Evolutionary conservation across 2,113 vertebrate species (phyloP).

Genomic region (Psettodes erumei): DNA sequence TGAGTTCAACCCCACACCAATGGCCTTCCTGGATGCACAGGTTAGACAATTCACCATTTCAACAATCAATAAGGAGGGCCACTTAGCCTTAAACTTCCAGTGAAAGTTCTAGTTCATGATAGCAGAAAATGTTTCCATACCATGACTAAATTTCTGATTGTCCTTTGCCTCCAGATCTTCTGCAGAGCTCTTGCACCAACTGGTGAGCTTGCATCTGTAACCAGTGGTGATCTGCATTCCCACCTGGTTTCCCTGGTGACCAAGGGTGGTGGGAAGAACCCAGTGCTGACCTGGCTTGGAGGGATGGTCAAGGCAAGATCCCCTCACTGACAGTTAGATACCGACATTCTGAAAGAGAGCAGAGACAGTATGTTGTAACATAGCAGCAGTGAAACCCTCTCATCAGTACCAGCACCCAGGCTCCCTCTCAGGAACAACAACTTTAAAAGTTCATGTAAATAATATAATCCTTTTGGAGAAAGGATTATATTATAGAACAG

Average conservation of each 20-base stretch:
- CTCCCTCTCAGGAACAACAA: not conserved
- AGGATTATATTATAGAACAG: not conserved
- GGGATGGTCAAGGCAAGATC: conserved; percentile 70
- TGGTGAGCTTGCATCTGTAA: conserved; percentile 76
- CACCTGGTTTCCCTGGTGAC: conserved; percentile 75
- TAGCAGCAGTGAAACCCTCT: not conserved
- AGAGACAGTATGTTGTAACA: not conserved
- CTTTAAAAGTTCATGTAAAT: no score
- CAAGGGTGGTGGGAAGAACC: conserved; percentile 49
- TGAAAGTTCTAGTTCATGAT: not conserved
- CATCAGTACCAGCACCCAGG: no score
- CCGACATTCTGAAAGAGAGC: not conserved
- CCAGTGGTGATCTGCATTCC: conserved; percentile 66
- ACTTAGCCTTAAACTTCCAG: not conserved
- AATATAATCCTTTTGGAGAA: not conserved
- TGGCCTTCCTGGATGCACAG: conserved; percentile 78
- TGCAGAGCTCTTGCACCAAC: conserved; percentile 63
- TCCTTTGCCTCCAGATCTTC: conserved; percentile 46
- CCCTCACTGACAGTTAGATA: not conserved
- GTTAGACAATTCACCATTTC: conserved; percentile 49
- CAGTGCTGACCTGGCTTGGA: conserved; percentile 78
- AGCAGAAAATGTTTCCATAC: no score
- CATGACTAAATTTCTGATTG: not conserved
- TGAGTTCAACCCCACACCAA: conserved; percentile 64
- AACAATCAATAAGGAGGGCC: not conserved